Evolutionary conservation across 2,113 vertebrate species (phyloP), one percentile per base, ranked within the genome.

Genomic region (Anarhynchus alexandrinus): DNA sequence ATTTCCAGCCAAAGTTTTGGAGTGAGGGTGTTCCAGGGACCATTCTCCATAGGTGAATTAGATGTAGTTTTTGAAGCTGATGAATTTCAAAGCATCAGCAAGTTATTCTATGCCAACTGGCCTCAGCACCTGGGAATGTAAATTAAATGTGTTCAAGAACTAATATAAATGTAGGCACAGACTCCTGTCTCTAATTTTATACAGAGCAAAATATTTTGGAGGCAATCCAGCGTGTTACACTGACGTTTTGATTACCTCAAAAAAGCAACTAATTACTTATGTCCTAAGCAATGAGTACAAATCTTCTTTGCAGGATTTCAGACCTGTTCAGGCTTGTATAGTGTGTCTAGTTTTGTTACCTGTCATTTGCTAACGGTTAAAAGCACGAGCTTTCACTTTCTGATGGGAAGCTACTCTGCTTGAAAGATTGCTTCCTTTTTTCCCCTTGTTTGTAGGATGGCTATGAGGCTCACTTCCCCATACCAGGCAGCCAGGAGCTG

Each of bases 401-500:
- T 20, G 21, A 32, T 26, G 62, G 36, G 18, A 26, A 49, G 27
- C 43, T 65, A 32, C 70, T 76, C 29, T 16, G 45, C 45, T 59
- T 59, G 78, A 61, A 27, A 61, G 62, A 22, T 22, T 9, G 21
- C 77, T 26, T 42, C 30, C 36, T 51, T 73, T 73, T 72, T 36
- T 6, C 34, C 64, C 38, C n/a, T 11, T 55, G 20, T n/a, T 65
- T 79, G 17, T 67, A 97, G 97, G 82, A 86, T 62, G 93, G 91
- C 74, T 62, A n/a, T 74, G 70, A 72, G 38, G 80, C 54, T 85
- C 61, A 55, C 66, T 97, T 96, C 59, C 91, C 72, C 67, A 40
- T 36, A 76, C 94, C 92, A 88, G 95, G 97, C 84, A 93, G 72
- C 90, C 95, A 98, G 95, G 97, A 98, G 90, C 96, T 98, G 67